Evolutionary conservation across 1,140 invertebrate genomes (phyloP), one percentile per base, ranked within the genome.

Genomic region (Diabrotica virgifera): DNA sequence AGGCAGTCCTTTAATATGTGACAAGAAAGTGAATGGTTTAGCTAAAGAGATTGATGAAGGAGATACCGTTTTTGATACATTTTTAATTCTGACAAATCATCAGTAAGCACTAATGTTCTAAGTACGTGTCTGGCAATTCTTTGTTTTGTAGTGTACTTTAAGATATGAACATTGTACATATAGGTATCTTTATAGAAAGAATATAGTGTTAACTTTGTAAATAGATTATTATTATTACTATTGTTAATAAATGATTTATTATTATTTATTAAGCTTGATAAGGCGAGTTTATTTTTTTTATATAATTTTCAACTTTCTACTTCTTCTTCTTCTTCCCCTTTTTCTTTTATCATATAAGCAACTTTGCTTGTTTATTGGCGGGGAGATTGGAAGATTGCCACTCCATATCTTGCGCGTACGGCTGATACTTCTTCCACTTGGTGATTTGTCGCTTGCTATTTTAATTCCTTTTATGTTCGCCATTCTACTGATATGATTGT

Each of bases 1-100:
- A 10, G 62, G 62, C 9, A 58, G 54, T 51, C 62, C 62, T 11
- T 58, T 64, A 11, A 46, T 64, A 13, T 64, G 62, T 14, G 37
- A 52, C 6, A 37, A 52, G 12, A 51, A 57, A 24, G 54, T 64
- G n/a, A 58, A 64, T 13, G 62, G 62, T 36, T 13, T 64, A 10
- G 62, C 62, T n/a, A 57, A 12, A 52, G 36, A 64, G n/a, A 11
- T 64, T 8, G 46, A 0, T 5, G 51, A 53, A 7, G 6, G 11
- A 13, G 6, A 62, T 51, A 12, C 53, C 10, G 14, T 52, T 53
- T 62, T 62, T 14, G 60, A 62, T 53, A 12, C 60, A 6, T 62
- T 54, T 35, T 46, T 10, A n/a, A 46, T 3, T n/a, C 40, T 66
- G 24, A 70, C 52, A 10, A 8, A 46, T 46, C 40, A 2, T 3